These are phyloP conservation scores for Lontra canadensis DNA, from an alignment of 2,113 vertebrate genomes.

Conservation along the genomic window DNA sequence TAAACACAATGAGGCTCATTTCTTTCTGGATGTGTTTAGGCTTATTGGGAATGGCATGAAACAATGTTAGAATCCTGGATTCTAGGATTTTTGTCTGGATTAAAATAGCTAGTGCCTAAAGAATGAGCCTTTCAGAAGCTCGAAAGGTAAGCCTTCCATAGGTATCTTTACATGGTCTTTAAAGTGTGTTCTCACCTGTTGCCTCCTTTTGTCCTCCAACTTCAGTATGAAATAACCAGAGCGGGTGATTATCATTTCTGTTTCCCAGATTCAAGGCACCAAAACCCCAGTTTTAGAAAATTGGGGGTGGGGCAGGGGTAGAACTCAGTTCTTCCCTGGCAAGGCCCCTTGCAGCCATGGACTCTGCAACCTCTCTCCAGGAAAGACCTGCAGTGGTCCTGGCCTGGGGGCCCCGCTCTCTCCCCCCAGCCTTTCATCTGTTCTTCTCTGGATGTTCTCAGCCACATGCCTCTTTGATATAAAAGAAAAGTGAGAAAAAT, in stretches of 20 bases:
- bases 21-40: neutral
- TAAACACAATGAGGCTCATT: neutral
- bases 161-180: neutral
- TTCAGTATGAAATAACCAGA: neutral
- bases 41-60: neutral
- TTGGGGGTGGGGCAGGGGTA: neutral
- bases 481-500: constrained; percentile 68
- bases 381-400: neutral
- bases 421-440: neutral
- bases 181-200: neutral
- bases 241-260: neutral
- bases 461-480: neutral
- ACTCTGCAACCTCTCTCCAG: too few species aligned
- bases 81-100: neutral
- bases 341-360: fast-evolving
- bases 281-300: neutral
- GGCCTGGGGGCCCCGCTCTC: too few species aligned
- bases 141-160: neutral
- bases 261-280: neutral
- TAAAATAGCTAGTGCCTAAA: neutral
- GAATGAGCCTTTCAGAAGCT: neutral
- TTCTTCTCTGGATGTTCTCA: constrained; percentile 2
- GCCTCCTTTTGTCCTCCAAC: neutral
- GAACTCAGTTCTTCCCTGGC: neutral
- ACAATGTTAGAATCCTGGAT: neutral